A percentile compares a stretch with the other conserved stretches of the same genome.
phyloP scores from a whole-genome alignment of 2,113 vertebrate species.

The Mormyrus iriodes region DNA sequence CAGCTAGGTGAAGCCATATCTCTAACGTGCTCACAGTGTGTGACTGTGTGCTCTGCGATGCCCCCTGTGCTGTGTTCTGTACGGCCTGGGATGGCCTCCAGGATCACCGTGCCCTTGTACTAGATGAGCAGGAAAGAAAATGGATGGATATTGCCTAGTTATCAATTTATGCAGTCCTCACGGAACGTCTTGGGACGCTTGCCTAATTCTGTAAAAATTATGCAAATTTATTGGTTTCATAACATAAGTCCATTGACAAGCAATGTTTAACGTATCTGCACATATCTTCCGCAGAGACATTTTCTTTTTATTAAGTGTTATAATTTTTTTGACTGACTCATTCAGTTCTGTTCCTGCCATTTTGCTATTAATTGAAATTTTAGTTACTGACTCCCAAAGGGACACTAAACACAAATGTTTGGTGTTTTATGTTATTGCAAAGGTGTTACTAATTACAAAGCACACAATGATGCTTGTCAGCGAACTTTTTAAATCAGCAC shows the following conservation, averaged over 20 bases:
- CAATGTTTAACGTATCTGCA: background rate
- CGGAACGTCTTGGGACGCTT: background rate
- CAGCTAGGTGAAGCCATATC: background rate
- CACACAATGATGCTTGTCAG: background rate
- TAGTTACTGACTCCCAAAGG: background rate
- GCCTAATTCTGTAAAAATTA: background rate
- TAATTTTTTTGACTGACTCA: background rate
- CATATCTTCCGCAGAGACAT: background rate
- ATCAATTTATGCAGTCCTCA: background rate
- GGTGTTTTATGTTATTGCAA: background rate
- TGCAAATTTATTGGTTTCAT: background rate
- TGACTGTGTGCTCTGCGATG: background rate
- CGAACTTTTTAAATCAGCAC: background rate
- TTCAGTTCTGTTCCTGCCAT: background rate
- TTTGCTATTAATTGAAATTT: background rate
- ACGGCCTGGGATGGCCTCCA: background rate
- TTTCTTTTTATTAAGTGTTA: background rate
- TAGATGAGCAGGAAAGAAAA: background rate
- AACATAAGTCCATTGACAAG: background rate
- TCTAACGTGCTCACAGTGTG: background rate
- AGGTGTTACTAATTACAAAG: background rate
- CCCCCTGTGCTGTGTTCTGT: background rate
- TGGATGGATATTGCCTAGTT: background rate
- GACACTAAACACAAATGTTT: background rate
- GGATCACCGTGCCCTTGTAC: background rate